A percentile compares a stretch with the other conserved stretches of the same genome.
Conservation (phyloP, 1,140 invertebrate genomes). For the Drosophila kohkoa region DNA sequence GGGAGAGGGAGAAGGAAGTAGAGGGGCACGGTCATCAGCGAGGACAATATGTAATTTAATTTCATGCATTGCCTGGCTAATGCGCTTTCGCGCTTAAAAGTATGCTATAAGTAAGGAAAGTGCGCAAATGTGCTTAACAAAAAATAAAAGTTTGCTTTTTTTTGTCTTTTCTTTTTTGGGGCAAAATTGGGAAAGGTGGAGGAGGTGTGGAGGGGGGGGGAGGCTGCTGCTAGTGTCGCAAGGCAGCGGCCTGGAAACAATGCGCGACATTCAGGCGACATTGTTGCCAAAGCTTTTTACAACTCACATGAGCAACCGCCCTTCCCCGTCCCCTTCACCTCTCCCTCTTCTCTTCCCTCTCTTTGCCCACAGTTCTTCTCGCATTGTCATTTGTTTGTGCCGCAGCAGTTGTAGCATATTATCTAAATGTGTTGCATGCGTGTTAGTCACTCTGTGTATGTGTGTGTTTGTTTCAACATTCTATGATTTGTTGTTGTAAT, state of each 20-base stretch:
- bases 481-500: slow-evolving; percentile 83
- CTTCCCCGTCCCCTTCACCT: background rate
- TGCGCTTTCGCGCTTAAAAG: slow-evolving; percentile 79
- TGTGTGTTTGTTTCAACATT: slow-evolving; percentile 45
- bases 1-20: background rate
- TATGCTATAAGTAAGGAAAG: slow-evolving; percentile 78
- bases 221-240: slow-evolving; percentile 56
- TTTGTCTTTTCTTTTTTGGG: slow-evolving; percentile 4
- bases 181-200: slow-evolving; percentile 8
- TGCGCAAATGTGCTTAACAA: slow-evolving; percentile 78
- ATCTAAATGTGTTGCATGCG: slow-evolving; percentile 83
- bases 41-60: slow-evolving; percentile 74
- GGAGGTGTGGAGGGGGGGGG: background rate
- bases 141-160: slow-evolving; percentile 58
- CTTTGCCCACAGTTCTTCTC: background rate
- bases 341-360: background rate
- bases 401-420: slow-evolving; percentile 83
- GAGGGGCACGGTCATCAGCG: slow-evolving; percentile 25
- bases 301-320: slow-evolving; percentile 67
- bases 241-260: slow-evolving; percentile 81
- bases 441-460: slow-evolving; percentile 40
- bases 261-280: slow-evolving; percentile 81
- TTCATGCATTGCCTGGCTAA: slow-evolving; percentile 81
- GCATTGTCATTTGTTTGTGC: slow-evolving; percentile 74
- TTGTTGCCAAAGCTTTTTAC: slow-evolving; percentile 83